Base-by-base conservation (phyloP, 2,888 invertebrate genomes). In the Ephialtes manifestator region DNA sequence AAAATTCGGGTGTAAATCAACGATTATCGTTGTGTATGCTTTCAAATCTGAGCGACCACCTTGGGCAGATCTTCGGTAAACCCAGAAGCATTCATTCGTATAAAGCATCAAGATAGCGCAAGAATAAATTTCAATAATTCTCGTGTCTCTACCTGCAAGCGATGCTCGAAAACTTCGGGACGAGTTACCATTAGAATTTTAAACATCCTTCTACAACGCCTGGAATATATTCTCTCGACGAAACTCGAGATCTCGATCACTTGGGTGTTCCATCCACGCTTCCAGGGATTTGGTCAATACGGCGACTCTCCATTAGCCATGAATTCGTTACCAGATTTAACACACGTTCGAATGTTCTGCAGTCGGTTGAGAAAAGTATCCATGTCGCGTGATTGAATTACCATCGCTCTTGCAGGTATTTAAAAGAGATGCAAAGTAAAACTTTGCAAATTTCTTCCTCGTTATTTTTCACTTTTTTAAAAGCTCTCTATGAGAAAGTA, bases 51-150 rank as follows among this genome's bases (percentile, higher is more conserved):
- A 58, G 24, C 24, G 24, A 13, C 58, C 0, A 11, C 11, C 58
- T n/a, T 18, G 1, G 18, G 53, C 18, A 24, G 7, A 55, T 31
- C 13, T 24, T 24, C n/a, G n/a, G n/a, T 35, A 35, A 35, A n/a
- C n/a, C 35, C 60, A 31, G 20, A n/a, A n/a, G 8, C 35, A 31
- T 28, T 76, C 39, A 35, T 51, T 48, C 43, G 31, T 4, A 28
- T 51, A 53, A 20, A 35, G 65, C 18, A 46, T 46, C 43, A 46
- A 46, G 46, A 46, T 31, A 55, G 70, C 20, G 68, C n/a, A 51
- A n/a, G 75, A 70, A 84, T 84, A 71, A 80, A 84, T 84, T 76
- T 76, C 35, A 70, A 79, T 84, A 79, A 84, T 71, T 71, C 78
- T 70, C 51, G 28, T 39, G 63, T 13, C 20, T n/a, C 18, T 31